Conservation (phyloP, 2,888 invertebrate genomes). For the Platynereis dumerilii region DNA sequence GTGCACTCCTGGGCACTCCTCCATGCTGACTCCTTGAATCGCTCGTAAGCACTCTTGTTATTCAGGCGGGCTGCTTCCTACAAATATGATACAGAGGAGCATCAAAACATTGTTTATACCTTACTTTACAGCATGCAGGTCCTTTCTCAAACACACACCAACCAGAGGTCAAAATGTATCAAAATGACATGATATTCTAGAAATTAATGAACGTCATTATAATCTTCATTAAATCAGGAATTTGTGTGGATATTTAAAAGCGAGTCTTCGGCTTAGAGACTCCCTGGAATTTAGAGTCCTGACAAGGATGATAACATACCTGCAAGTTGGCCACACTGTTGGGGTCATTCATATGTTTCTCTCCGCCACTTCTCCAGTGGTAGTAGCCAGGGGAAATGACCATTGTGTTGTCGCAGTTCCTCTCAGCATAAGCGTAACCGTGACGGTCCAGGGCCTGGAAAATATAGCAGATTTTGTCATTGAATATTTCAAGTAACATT, state of each 20-base stretch:
- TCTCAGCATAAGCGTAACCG: conserved; percentile 75
- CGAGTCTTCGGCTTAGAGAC: too few relatives aligned
- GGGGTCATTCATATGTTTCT: conserved; percentile 98
- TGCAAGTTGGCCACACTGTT: conserved; percentile 79
- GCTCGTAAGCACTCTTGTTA: conserved; percentile 82
- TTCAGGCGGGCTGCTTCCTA: conserved; percentile 88
- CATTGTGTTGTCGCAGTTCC: conserved; percentile 76
- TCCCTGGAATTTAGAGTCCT: too few relatives aligned
- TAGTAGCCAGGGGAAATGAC: conserved; percentile 89
- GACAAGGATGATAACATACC: conserved; percentile 64
- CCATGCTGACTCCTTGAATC: conserved; percentile 83
- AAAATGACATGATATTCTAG: too few relatives aligned
- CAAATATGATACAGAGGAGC: conserved; percentile 1
- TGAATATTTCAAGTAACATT: too few relatives aligned
- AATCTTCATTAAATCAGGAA: too few relatives aligned
- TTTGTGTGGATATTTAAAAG: too few relatives aligned
- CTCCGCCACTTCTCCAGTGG: conserved; percentile 95
- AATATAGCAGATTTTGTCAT: too few relatives aligned
- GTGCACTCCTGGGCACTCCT: conserved; percentile 86
- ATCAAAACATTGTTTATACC: too few relatives aligned
- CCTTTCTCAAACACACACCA: too few relatives aligned
- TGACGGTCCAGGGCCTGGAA: conserved; percentile 68
- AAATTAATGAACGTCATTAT: too few relatives aligned
- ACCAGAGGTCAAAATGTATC: too few relatives aligned
- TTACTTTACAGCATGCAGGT: too few relatives aligned